Conservation (phyloP, 1,140 invertebrate genomes). For the Cecropterus lyciades region DNA sequence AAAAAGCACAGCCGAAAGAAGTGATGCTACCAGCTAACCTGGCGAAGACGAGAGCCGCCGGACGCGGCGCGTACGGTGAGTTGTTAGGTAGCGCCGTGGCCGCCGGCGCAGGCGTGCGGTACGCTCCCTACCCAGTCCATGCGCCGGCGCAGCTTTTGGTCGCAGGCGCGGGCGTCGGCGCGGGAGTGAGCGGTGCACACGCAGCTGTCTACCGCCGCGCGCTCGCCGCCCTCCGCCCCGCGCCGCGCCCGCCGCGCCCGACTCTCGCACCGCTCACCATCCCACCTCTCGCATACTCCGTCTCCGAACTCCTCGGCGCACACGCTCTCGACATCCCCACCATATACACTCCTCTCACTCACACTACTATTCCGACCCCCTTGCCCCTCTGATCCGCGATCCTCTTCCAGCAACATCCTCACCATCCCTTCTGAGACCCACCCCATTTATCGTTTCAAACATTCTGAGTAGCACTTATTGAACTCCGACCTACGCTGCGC, state of each 20-base stretch:
- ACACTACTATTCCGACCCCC: constrained; percentile 69
- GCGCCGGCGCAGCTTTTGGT: constrained; percentile 86
- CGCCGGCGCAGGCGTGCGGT: constrained; percentile 85
- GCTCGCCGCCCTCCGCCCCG: constrained; percentile 76
- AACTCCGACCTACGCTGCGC: constrained; percentile 42
- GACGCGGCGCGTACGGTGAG: constrained; percentile 97
- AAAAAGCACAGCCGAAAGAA: constrained; percentile 99
- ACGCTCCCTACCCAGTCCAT: constrained; percentile 85
- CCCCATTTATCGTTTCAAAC: constrained; percentile 33
- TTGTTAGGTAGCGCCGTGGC: constrained; percentile 92
- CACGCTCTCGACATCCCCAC: constrained; percentile 79
- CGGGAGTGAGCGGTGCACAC: constrained; percentile 63
- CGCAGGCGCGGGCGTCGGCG: constrained; percentile 76
- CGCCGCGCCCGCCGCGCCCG: constrained; percentile 67
- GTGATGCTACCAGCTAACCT: constrained; percentile 98
- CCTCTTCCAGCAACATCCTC: constrained; percentile 79
- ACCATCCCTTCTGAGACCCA: constrained; percentile 70
- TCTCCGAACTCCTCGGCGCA: constrained; percentile 78
- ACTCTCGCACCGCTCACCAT: constrained; percentile 73
- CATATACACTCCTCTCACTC: constrained; percentile 75
- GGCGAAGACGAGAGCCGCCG: constrained; percentile 96
- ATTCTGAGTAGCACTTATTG: constrained; percentile 40
- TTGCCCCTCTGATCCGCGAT: constrained; percentile 88
- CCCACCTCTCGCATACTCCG: constrained; percentile 74
- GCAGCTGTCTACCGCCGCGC: constrained; percentile 75